A percentile compares a stretch with the other conserved stretches of the same genome.
Evolutionary conservation across 1,140 invertebrate species (phyloP).

Genomic region (Ips nitidus): DNA sequence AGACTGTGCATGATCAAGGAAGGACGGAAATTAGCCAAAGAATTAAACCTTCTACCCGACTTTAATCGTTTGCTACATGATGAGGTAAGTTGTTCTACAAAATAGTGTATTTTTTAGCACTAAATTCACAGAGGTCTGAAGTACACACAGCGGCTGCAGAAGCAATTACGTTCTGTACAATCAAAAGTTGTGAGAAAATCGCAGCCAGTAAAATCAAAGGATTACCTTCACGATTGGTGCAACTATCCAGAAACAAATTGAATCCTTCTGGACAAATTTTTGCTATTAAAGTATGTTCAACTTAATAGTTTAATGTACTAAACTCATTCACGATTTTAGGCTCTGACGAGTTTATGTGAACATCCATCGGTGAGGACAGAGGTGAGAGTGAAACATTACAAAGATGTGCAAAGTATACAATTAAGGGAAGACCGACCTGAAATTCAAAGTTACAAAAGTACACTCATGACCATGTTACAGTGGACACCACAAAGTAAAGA

Average conservation of each 20-base stretch:
- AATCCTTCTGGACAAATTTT: conserved; percentile 42
- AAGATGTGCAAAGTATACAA: conserved; percentile 35
- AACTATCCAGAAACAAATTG: conserved; percentile 38
- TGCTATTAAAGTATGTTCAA: conserved; percentile 41
- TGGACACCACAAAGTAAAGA: conserved; percentile 18
- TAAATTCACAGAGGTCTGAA: conserved; percentile 36
- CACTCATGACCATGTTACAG: conserved; percentile 19
- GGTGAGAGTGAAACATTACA: conserved; percentile 36
- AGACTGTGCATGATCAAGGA: conserved; percentile 36
- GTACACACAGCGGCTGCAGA: conserved; percentile 42
- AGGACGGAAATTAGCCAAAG: conserved; percentile 42
- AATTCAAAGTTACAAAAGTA: conserved; percentile 15
- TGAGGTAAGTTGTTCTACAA: conserved; percentile 32
- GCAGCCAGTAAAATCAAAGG: conserved; percentile 39
- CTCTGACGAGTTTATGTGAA: conserved; percentile 44
- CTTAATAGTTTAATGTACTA: background rate
- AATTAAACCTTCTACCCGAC: conserved; percentile 37
- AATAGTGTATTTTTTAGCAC: background rate
- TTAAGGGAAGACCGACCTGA: conserved; percentile 22
- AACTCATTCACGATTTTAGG: conserved; percentile 27
- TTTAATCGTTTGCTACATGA: conserved; percentile 42
- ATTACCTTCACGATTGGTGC: conserved; percentile 41
- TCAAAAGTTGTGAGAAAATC: conserved; percentile 43
- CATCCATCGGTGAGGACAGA: conserved; percentile 41
- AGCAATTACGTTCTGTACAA: conserved; percentile 46